These are phyloP conservation scores for Chrysolina oricalcia DNA, from an alignment of 2,888 invertebrate species.

Conservation along the genomic window DNA sequence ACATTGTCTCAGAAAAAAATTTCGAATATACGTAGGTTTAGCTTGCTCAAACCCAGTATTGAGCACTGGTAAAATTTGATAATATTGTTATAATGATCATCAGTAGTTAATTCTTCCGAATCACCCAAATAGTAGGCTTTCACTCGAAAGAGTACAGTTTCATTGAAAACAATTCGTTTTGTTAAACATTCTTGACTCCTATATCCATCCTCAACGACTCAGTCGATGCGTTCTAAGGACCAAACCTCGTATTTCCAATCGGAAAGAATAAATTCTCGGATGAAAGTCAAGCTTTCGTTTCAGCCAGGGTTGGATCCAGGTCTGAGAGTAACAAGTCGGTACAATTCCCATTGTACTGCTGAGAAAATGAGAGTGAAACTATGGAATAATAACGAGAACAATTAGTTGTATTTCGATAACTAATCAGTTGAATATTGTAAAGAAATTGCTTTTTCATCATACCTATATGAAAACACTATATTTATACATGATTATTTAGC, in stretches of 20 bases:
- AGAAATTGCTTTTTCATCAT: too few species aligned
- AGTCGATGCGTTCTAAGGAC: neutral
- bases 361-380: neutral
- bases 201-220: neutral
- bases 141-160: neutral
- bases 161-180: neutral
- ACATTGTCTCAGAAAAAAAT: too few species aligned
- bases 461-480: too few species aligned
- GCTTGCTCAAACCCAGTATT: too few species aligned
- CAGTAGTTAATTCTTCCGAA: too few species aligned
- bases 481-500: too few species aligned
- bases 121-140: too few species aligned
- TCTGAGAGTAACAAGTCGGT: neutral
- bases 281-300: conserved; percentile 29
- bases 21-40: too few species aligned
- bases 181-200: neutral
- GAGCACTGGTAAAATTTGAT: too few species aligned
- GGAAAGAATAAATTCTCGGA: conserved; percentile 36
- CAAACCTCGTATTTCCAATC: conserved; percentile 11
- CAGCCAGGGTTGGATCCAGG: conserved; percentile 3
- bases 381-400: neutral
- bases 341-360: neutral
- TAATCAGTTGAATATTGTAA: too few species aligned
- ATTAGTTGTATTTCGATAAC: too few species aligned
- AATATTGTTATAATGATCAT: too few species aligned